Percentiles rank a stretch among this genome's conserved stretches.
Evolutionary conservation across 2,113 vertebrate species (phyloP).

Genomic region (Pionites leucogaster): DNA sequence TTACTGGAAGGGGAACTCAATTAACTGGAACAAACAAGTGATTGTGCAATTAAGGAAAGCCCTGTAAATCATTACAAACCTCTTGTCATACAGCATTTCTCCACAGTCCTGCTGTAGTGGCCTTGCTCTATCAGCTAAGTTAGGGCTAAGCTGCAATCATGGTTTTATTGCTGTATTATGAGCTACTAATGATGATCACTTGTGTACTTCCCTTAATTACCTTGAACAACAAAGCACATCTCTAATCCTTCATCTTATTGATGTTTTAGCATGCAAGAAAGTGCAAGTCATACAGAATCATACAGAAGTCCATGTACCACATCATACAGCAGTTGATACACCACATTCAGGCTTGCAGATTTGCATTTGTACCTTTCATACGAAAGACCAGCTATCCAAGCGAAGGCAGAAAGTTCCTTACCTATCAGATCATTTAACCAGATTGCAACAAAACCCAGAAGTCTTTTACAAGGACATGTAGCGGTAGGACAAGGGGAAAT

Average conservation of each 20-base stretch:
- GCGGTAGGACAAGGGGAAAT: not conserved
- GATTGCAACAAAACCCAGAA: not conserved
- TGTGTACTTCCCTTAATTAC: constrained; percentile 3
- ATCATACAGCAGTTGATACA: not conserved
- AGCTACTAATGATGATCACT: not conserved
- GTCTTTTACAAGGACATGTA: not conserved
- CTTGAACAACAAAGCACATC: not conserved
- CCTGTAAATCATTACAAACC: constrained; percentile 52
- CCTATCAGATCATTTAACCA: not conserved
- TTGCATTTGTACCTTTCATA: not conserved
- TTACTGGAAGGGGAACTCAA: constrained; percentile 60
- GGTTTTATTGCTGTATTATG: not conserved
- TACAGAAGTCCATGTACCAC: not conserved
- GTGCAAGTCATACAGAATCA: not conserved
- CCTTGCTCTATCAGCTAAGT: not conserved
- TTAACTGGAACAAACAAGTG: constrained; percentile 64
- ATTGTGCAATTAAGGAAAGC: constrained; percentile 55
- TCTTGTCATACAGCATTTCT: constrained; percentile 37
- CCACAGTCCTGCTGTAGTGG: not conserved
- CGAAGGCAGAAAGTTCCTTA: not conserved
- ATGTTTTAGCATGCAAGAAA: not conserved
- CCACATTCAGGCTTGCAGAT: not conserved
- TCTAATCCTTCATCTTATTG: not conserved
- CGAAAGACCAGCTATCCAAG: not conserved
- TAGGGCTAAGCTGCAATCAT: not conserved